Evolutionary conservation across 2,797 vertebrate species (phyloP), one percentile per base, ranked within the genome.

Genomic region (Tolypeutes matacus): DNA sequence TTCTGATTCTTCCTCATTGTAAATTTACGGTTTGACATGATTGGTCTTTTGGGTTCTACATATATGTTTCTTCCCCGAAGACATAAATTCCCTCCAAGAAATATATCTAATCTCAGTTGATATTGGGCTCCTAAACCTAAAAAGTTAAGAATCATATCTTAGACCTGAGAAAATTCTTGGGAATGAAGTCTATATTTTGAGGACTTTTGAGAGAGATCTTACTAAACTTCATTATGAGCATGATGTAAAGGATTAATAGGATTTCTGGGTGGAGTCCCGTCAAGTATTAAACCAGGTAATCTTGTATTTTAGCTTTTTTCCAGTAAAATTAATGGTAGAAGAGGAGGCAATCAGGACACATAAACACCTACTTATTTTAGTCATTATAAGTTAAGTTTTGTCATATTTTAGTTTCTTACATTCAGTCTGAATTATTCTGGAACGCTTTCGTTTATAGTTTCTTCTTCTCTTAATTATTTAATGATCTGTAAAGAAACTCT

Each of bases 391-490:
- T 86, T 83, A 56, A 82, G 42, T 51, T 36, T 64, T 94, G 56
- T 83, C 75, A 34, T 72, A 72, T 75, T 70, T 36, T 36, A 39
- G 36, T 75, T 73, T 73, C 12, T 49, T 27, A 49, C 7, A 75
- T 49, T 73, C 46, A 27, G 18, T 75, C 42, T 17, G 34, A 7
- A 25, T 46, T 80, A 27, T 17, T 65, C 10, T 23, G 51, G 6
- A 64, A 21, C 21, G 49, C 51, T 90, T 85, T 34, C 46, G 9
- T n/a, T 92, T 67, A 60, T 69, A 81, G 65, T 58, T 49, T 80
- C 25, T 58, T 75, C 58, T 85, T 95, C n/a, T 77, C 34, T 78
- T 49, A 89, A 72, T 72, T 85, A 70, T 73, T 70, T 86, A 84
- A 65, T 56, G 13, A 58, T 9, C 17, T 46, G 9, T 77, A 77